Base-by-base conservation (phyloP, 2,888 invertebrate species). In the Pinctada fucata region DNA sequence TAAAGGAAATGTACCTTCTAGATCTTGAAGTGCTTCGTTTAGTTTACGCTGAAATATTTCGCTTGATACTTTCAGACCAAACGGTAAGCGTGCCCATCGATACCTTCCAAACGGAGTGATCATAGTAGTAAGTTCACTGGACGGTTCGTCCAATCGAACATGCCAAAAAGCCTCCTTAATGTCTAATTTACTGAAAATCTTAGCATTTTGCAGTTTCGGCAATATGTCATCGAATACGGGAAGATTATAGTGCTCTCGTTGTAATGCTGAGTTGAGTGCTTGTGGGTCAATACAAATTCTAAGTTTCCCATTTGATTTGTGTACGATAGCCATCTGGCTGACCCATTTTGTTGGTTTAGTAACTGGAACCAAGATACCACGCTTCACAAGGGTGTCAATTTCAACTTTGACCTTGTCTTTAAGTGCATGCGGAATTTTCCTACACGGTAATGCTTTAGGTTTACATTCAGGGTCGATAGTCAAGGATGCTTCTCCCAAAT, bases 131-230 rank as follows among this genome's bases (percentile, higher is more conserved):
- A 85, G 78, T 51, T 65, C 3, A 68, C 83, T 80, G 1, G 76
- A 80, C n/a, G 83, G 66, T 65, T 84, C 77, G 70, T 80, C 75
- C n/a, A 86, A 66, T 13, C 69, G 49, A 0, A 84, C 75, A 63
- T 84, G 83, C 82, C 83, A 31, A 84, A 64, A 85, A n/a, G 80
- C 84, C n/a, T 85, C 79, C 66, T 79, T 77, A 1, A 82, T 76
- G 58, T 84, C 84, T 2, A 84, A 70, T 52, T 85, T 84, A 52
- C 75, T 82, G 66, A 84, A 84, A 6, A 83, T 49, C 49, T 79
- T 82, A 5, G 81, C 81, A 48, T 82, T 80, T 8, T 72, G 45
- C 4, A 83, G 72, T 48, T 72, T 74, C 5, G 84, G 84, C 68
- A 85, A 67, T 3, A 85, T 75, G 70, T 86, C 85, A 71, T 85